phyloP scores from a whole-genome alignment of 2,888 invertebrate genomes.

The Drosophila anceps region DNA sequence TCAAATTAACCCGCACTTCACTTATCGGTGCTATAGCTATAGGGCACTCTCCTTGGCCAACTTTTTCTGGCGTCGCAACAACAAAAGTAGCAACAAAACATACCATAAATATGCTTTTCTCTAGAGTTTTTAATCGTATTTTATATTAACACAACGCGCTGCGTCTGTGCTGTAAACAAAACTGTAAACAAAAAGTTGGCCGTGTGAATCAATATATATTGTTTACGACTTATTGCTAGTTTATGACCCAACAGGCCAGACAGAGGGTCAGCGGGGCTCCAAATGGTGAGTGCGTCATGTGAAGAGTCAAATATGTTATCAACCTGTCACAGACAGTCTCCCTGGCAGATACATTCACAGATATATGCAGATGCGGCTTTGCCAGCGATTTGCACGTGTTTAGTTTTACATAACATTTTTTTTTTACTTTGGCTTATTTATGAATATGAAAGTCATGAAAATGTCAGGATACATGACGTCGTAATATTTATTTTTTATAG shows the following conservation, averaged over 20 bases:
- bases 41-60: constrained; percentile 1
- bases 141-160: constrained; percentile 42
- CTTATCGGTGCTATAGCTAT: background rate
- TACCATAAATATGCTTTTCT: constrained; percentile 49
- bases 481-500: constrained; percentile 37
- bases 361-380: constrained; percentile 38
- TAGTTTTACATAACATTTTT: constrained; percentile 11
- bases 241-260: constrained; percentile 52
- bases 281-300: constrained; percentile 43
- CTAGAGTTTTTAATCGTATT: constrained; percentile 65
- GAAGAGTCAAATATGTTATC: constrained; percentile 37
- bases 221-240: constrained; percentile 62
- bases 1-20: constrained; percentile 4
- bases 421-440: constrained; percentile 45
- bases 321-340: constrained; percentile 11
- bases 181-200: constrained; percentile 66
- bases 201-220: constrained; percentile 42
- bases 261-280: constrained; percentile 14
- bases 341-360: constrained; percentile 9
- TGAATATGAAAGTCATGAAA: constrained; percentile 49
- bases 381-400: background rate
- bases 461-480: constrained; percentile 48
- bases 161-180: constrained; percentile 68
- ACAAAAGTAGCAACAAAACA: constrained; percentile 32
- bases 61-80: constrained; percentile 11